Evolutionary conservation across 2,888 invertebrate species (phyloP).

Genomic region (Atethmia centrago): DNA sequence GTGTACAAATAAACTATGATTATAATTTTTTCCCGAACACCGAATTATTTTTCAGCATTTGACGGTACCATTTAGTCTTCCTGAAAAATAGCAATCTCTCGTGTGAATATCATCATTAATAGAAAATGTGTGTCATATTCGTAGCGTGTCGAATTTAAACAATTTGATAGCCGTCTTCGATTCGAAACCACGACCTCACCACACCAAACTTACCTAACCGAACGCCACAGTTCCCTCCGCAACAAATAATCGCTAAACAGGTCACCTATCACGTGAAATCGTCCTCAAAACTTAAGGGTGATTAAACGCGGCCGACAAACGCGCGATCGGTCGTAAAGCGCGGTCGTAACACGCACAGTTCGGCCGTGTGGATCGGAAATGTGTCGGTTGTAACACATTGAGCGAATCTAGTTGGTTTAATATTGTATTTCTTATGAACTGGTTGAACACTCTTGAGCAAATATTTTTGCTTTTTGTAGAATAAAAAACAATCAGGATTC

Average conservation of each 20-base stretch:
- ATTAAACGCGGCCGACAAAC: slow-evolving; percentile 38
- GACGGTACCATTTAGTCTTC: too few relatives aligned
- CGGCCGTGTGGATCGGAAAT: slow-evolving; percentile 33
- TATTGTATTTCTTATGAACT: slow-evolving; percentile 31
- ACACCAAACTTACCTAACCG: neutral
- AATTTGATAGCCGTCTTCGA: neutral
- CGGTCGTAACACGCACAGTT: slow-evolving; percentile 32
- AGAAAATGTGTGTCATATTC: neutral
- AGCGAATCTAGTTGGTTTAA: slow-evolving; percentile 10
- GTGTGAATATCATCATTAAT: neutral
- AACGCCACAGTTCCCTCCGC: neutral
- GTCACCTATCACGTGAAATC: slow-evolving; percentile 34
- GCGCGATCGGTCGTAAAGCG: slow-evolving; percentile 41
- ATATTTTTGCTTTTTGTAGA: neutral
- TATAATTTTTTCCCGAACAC: neutral
- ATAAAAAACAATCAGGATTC: neutral
- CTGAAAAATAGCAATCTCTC: neutral
- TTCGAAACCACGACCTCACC: neutral
- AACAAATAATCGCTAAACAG: slow-evolving; percentile 30
- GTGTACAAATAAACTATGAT: too few relatives aligned
- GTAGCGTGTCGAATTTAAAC: neutral
- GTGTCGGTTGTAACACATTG: slow-evolving; percentile 33
- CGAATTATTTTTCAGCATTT: neutral
- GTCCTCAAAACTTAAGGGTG: slow-evolving; percentile 24
- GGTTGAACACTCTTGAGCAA: slow-evolving; percentile 19